A percentile compares a stretch with the other conserved stretches of the same genome.
phyloP scores from a whole-genome alignment of 1,140 invertebrate species.

The Megalonaias nervosa region DNA sequence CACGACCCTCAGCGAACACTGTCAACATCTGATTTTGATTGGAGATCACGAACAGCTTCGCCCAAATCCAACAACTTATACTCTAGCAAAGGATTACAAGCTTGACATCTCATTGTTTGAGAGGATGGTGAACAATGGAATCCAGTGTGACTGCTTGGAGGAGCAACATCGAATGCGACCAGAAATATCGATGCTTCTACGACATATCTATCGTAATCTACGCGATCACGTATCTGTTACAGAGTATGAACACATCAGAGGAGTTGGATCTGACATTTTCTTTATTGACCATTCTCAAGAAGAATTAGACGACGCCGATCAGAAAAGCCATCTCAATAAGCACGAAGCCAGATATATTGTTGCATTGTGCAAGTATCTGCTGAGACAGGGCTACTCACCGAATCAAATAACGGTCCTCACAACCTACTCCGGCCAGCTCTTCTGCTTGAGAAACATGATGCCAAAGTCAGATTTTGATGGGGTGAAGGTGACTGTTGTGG shows the following conservation, averaged over 20 bases:
- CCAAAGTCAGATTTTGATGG: constrained; percentile 35
- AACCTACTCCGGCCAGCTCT: constrained; percentile 68
- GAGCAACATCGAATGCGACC: constrained; percentile 72
- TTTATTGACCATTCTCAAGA: constrained; percentile 63
- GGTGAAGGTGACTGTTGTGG: constrained; percentile 77
- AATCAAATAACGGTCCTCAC: constrained; percentile 67
- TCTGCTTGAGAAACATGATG: constrained; percentile 46
- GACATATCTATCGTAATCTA: constrained; percentile 66
- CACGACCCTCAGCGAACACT: constrained; percentile 75
- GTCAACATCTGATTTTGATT: constrained; percentile 81
- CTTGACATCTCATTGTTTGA: constrained; percentile 72
- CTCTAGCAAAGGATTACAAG: constrained; percentile 63
- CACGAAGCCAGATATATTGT: constrained; percentile 62
- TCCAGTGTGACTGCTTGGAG: constrained; percentile 4
- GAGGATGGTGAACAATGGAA: constrained; percentile 64
- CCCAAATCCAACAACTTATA: constrained; percentile 69
- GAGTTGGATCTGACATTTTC: constrained; percentile 62
- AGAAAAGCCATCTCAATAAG: constrained; percentile 57
- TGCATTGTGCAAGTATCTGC: constrained; percentile 58
- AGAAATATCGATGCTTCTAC: constrained; percentile 65
- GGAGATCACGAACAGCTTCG: constrained; percentile 72
- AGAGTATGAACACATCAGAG: constrained; percentile 54
- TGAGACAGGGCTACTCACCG: constrained; percentile 61
- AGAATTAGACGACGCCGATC: constrained; percentile 53
- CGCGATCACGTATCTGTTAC: constrained; percentile 56